Evolutionary conservation across 2,797 vertebrate genomes (phyloP).

Genomic region (Prionace glauca): DNA sequence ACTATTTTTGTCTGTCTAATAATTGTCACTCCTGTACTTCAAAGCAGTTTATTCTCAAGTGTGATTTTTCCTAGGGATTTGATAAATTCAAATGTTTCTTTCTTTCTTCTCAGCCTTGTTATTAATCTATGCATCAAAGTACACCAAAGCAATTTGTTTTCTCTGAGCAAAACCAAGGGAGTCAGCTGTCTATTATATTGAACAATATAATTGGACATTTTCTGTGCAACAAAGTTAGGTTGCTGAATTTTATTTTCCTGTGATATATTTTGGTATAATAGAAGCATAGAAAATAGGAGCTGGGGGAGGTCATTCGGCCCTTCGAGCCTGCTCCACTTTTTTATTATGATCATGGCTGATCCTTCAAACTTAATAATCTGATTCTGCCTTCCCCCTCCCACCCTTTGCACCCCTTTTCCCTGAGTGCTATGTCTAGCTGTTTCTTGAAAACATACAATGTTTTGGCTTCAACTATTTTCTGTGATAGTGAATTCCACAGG

Average conservation of each 20-base stretch:
- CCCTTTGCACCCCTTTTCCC: no score
- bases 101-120: background rate
- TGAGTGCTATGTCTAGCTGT: no score
- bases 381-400: no score
- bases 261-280: background rate
- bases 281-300: no score
- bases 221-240: background rate
- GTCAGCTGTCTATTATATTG: background rate
- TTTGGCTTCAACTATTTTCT: no score
- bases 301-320: no score
- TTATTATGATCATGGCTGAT: no score
- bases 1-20: background rate
- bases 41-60: background rate
- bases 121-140: background rate
- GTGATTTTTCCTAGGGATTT: background rate
- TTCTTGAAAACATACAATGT: no score
- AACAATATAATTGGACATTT: background rate
- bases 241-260: background rate
- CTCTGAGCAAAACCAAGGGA: background rate
- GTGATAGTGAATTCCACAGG: no score
- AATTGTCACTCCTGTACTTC: background rate
- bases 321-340: no score
- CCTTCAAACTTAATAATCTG: no score
- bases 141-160: background rate
- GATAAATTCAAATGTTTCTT: background rate